phyloP scores from a whole-genome alignment of 2,888 invertebrate genomes.

The Netelia fuscicornis region DNA sequence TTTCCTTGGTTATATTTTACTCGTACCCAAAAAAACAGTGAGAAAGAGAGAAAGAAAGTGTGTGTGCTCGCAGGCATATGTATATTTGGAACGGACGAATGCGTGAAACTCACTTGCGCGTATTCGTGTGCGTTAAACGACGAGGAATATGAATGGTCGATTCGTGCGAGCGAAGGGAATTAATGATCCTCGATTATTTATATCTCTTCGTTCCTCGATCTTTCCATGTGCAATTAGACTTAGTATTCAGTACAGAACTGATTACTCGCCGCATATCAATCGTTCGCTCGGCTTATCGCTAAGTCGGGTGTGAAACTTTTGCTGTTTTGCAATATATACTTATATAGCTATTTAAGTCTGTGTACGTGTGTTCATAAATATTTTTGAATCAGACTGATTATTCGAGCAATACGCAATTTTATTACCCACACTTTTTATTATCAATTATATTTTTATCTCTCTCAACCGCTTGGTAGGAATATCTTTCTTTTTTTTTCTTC shows the following conservation, averaged over 20 bases:
- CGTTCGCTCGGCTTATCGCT: constrained; percentile 48
- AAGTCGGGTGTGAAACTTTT: constrained; percentile 43
- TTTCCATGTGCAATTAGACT: constrained; percentile 63
- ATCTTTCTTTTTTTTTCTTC: background rate
- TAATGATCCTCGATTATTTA: constrained; percentile 64
- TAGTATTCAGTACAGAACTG: constrained; percentile 53
- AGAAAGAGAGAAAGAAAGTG: background rate
- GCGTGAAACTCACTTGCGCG: background rate
- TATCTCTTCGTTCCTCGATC: constrained; percentile 52
- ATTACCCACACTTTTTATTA: constrained; percentile 8
- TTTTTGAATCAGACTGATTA: constrained; percentile 31
- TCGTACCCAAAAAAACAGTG: background rate
- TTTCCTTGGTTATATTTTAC: background rate
- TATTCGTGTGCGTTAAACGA: background rate
- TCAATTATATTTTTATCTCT: constrained; percentile 11
- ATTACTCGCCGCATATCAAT: constrained; percentile 48
- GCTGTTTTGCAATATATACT: constrained; percentile 41
- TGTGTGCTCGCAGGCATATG: background rate
- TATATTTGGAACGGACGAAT: background rate
- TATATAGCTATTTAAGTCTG: background rate
- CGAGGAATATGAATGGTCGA: constrained; percentile 12
- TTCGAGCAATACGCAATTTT: constrained; percentile 13
- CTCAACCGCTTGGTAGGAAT: no score
- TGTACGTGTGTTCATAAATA: background rate
- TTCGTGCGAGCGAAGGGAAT: constrained; percentile 45